Evolutionary conservation across 1,140 invertebrate genomes (phyloP), one percentile per base, ranked within the genome.

Genomic region (Lysiphlebus fabarum): DNA sequence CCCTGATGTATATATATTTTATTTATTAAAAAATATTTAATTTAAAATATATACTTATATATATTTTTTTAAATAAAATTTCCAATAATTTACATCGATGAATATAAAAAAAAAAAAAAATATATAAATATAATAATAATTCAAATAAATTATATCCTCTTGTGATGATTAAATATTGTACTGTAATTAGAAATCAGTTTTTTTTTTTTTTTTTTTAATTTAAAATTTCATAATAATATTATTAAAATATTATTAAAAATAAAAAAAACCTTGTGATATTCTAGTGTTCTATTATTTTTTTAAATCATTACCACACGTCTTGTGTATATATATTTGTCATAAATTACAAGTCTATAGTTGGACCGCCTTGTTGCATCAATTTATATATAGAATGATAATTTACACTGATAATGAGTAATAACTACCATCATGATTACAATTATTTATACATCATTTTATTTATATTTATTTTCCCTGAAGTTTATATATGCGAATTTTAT

Each of bases 301-400:
- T 14, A 43, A 26, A 26, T 26, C 17, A 26, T 26, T 26, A 26
- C 17, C 17, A 26, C 17, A 36, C 48, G 42, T 45, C 40, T 45
- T 53, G 59, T 57, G 17, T 56, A 44, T 62, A 47, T 56, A 44
- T 62, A 47, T 56, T 51, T 53, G 61, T 62, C 43, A 54, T 62
- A 58, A 62, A 62, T 62, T 62, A 62, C 48, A 55, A 40, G 43
- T 47, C 45, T 45, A n/a, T n/a, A 9, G 54, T 44, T 14, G 17
- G 26, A 12, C 14, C 56, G 53, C 55, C 47, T 55, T 43, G 41
- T 54, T 36, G 14, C 56, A 48, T 59, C 58, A 57, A 42, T 63
- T 59, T 63, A 59, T 59, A 57, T 63, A 59, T 59, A 57, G 58
- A 59, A 63, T 63, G 57, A 63, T 63, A 56, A 62, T 63, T 57